Percentiles rank a stretch among this genome's conserved stretches.
phyloP scores from a whole-genome alignment of 2,113 vertebrate genomes.

The Elephantulus edwardii region DNA sequence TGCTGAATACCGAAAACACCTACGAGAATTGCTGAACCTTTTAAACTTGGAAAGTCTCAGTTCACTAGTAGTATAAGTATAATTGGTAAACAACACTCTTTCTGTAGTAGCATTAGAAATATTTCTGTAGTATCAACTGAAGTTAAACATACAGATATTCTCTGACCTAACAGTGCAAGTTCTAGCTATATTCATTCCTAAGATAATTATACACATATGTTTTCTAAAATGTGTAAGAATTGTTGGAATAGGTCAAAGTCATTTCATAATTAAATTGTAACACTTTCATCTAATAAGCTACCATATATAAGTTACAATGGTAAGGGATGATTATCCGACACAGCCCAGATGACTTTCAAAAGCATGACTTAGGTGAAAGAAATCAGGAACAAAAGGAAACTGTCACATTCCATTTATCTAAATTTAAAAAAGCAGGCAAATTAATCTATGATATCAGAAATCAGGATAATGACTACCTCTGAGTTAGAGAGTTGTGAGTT shows the following conservation, averaged over 20 bases:
- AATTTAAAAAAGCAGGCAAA: background rate
- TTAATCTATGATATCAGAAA: background rate
- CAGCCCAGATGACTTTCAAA: background rate
- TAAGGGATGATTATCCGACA: background rate
- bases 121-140: background rate
- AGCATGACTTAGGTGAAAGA: background rate
- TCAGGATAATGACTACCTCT: background rate
- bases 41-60: background rate
- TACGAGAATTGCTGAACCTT: background rate
- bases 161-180: background rate
- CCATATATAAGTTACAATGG: background rate
- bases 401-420: background rate
- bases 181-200: background rate
- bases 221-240: background rate
- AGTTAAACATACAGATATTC: background rate
- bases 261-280: background rate
- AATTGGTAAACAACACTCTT: background rate
- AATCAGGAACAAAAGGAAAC: background rate
- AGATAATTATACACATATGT: background rate
- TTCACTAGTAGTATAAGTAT: background rate
- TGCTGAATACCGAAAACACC: background rate
- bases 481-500: background rate
- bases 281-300: background rate
- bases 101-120: background rate
- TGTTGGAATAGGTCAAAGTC: background rate